phyloP scores from a whole-genome alignment of 2,113 vertebrate genomes.

The Xiphophorus maculatus region DNA sequence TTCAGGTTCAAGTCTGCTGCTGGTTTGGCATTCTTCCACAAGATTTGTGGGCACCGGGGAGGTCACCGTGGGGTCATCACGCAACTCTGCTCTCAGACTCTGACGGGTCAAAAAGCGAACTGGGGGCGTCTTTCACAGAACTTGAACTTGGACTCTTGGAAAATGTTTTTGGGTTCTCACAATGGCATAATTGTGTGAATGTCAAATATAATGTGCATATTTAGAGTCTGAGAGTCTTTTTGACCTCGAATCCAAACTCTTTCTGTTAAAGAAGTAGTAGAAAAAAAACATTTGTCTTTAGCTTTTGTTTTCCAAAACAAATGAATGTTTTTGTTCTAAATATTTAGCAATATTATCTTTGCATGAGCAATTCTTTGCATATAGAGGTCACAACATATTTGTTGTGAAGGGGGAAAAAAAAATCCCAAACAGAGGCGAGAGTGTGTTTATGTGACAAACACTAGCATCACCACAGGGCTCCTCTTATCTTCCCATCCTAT shows the following conservation, averaged over 20 bases:
- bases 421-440: constrained; percentile 39
- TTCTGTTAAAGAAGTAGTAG: constrained; percentile 18
- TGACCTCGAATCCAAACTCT: constrained; percentile 27
- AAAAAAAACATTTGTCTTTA: constrained; percentile 29
- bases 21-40: constrained; percentile 59
- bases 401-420: constrained; percentile 23
- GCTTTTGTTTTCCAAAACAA: constrained; percentile 37
- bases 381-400: constrained; percentile 56
- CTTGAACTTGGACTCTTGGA: constrained; percentile 49
- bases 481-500: constrained; percentile 32
- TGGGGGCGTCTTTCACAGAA: constrained; percentile 54
- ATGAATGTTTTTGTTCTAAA: constrained; percentile 55
- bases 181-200: constrained; percentile 55
- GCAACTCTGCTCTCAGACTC: constrained; percentile 34
- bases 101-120: constrained; percentile 52
- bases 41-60: constrained; percentile 43
- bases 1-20: constrained; percentile 60
- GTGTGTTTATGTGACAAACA: constrained; percentile 55
- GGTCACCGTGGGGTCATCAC: constrained; percentile 60
- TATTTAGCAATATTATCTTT: constrained; percentile 78
- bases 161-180: constrained; percentile 44
- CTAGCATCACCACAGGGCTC: constrained; percentile 32
- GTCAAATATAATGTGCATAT: constrained; percentile 51
- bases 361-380: constrained; percentile 67
- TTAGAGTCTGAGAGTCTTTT: constrained; percentile 55